Conservation (phyloP, 1,140 invertebrate genomes). For the Samia ricini region DNA sequence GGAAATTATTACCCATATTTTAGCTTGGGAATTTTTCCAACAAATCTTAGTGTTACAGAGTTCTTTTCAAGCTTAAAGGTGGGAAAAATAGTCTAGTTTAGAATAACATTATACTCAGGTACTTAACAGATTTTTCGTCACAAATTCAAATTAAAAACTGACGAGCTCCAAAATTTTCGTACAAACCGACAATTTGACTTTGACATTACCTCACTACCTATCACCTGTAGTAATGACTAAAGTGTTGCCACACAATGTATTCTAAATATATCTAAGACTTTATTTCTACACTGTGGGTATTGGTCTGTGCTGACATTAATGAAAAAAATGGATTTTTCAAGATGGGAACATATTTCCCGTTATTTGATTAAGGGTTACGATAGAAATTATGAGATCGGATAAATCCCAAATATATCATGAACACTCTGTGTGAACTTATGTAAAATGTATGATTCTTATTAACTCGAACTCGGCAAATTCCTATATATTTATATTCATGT, state of each 20-base stretch:
- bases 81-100: neutral
- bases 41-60: neutral
- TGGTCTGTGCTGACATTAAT: neutral
- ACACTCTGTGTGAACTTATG: no score
- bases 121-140: neutral
- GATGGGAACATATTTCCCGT: neutral
- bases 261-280: neutral
- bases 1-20: neutral
- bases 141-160: neutral
- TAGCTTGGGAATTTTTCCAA: neutral
- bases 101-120: neutral
- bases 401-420: no score
- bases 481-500: no score
- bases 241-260: neutral
- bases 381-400: no score
- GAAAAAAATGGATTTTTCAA: neutral
- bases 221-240: neutral
- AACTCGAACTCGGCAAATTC: no score
- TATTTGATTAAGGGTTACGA: neutral
- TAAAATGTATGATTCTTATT: no score
- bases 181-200: neutral
- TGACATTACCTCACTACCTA: neutral
- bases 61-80: neutral
- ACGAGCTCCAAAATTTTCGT: neutral
- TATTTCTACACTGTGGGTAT: neutral